These are phyloP conservation scores for Shinisaurus crocodilurus DNA, from an alignment of 2,113 vertebrate genomes.

Conservation along the genomic window DNA sequence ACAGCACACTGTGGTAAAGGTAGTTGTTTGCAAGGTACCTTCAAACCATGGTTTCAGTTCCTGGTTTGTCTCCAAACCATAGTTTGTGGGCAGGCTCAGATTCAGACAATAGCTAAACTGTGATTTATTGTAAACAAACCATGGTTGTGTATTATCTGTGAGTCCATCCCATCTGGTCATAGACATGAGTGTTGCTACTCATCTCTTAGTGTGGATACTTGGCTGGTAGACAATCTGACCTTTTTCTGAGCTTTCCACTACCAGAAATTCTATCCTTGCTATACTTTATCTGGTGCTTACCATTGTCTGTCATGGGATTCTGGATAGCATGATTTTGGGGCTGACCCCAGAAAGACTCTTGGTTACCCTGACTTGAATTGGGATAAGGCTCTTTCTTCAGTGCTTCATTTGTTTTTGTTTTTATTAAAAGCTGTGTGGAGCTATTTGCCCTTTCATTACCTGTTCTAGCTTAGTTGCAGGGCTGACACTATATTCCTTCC, in stretches of 20 bases:
- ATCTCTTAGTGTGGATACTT: neutral
- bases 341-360: neutral
- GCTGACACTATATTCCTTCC: neutral
- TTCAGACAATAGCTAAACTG: neutral
- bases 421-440: neutral
- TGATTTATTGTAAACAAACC: neutral
- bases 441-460: neutral
- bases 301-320: neutral
- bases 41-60: neutral
- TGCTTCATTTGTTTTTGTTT: slow-evolving; percentile 4
- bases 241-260: neutral
- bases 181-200: too few species aligned
- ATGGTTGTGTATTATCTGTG: neutral
- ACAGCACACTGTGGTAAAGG: neutral
- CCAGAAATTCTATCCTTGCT: neutral
- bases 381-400: neutral
- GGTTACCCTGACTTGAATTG: neutral
- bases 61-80: neutral
- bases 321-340: neutral
- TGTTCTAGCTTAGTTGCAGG: slow-evolving; percentile 6
- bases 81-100: neutral
- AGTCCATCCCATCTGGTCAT: neutral
- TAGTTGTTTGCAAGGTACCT: neutral
- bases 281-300: neutral
- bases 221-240: neutral